These are phyloP conservation scores for Agonopterix arenella DNA, from an alignment of 2,888 invertebrate species.

Conservation along the genomic window DNA sequence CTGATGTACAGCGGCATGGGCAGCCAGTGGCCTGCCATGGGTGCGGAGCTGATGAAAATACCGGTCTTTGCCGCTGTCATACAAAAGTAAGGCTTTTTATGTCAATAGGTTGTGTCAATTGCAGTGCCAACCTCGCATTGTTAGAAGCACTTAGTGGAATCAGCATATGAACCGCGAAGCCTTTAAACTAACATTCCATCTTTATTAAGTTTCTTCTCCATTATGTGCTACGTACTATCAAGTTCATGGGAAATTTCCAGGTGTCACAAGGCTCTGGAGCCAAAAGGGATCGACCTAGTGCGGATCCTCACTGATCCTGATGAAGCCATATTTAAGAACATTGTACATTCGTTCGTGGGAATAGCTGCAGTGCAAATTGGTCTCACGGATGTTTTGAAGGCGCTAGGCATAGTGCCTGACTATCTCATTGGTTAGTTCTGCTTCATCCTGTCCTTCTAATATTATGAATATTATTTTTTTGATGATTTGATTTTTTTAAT, in stretches of 20 bases:
- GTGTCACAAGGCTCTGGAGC: slow-evolving; percentile 69
- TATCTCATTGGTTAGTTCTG: slow-evolving; percentile 80
- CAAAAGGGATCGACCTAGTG: slow-evolving; percentile 77
- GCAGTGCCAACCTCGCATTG: too few species aligned
- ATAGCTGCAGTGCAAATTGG: slow-evolving; percentile 82
- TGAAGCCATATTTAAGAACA: slow-evolving; percentile 58
- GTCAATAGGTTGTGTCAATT: not conserved
- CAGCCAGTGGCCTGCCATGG: slow-evolving; percentile 79
- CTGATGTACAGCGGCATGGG: slow-evolving; percentile 82
- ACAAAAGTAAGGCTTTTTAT: slow-evolving; percentile 19
- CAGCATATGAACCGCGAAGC: too few species aligned
- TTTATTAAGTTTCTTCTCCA: too few species aligned
- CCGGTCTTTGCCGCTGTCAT: slow-evolving; percentile 69
- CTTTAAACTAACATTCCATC: too few species aligned
- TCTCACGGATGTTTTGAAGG: slow-evolving; percentile 44
- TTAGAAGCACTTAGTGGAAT: too few species aligned
- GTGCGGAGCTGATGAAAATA: slow-evolving; percentile 70
- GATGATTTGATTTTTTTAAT: too few species aligned
- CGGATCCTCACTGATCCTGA: slow-evolving; percentile 74
- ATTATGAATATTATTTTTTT: not conserved
- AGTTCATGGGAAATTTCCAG: slow-evolving; percentile 11
- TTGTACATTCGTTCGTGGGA: slow-evolving; percentile 83
- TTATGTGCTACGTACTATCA: too few species aligned
- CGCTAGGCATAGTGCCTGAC: slow-evolving; percentile 79
- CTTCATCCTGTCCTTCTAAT: not conserved